These are phyloP conservation scores for Selenia dentaria DNA, from an alignment of 2,888 invertebrate genomes.

Conservation along the genomic window DNA sequence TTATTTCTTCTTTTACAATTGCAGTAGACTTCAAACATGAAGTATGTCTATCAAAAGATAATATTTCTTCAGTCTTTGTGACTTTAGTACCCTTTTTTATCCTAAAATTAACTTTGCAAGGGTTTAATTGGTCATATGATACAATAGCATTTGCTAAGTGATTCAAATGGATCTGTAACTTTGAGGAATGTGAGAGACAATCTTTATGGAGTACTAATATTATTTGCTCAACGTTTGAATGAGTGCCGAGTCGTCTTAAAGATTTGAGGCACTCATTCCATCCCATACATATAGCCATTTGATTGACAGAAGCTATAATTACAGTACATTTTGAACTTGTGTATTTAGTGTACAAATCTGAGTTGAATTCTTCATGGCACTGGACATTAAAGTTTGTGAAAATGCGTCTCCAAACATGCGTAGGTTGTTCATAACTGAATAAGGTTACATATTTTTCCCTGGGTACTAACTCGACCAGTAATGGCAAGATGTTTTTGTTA, in stretches of 20 bases:
- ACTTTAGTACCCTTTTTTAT: constrained; percentile 83
- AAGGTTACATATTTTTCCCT: constrained; percentile 52
- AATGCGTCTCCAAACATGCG: constrained; percentile 55
- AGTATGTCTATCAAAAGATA: constrained; percentile 58
- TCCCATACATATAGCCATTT: constrained; percentile 65
- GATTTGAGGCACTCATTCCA: constrained; percentile 62
- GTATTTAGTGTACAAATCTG: constrained; percentile 40
- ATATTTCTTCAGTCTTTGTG: constrained; percentile 66
- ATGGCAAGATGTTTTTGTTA: constrained; percentile 61
- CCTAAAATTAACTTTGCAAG: constrained; percentile 56
- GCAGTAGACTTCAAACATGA: constrained; percentile 53
- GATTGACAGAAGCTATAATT: constrained; percentile 72
- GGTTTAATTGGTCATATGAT: constrained; percentile 50
- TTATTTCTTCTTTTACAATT: constrained; percentile 51
- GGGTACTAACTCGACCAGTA: constrained; percentile 54
- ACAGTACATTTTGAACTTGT: constrained; percentile 49
- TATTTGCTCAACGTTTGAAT: constrained; percentile 54
- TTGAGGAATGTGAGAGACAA: constrained; percentile 65
- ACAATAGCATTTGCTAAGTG: constrained; percentile 71
- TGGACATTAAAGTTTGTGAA: constrained; percentile 47
- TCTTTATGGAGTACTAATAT: constrained; percentile 77
- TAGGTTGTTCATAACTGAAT: constrained; percentile 66
- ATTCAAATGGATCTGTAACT: constrained; percentile 69
- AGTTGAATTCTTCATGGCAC: constrained; percentile 50
- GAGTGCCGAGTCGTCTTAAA: constrained; percentile 46